Base-by-base conservation (phyloP, 1,140 invertebrate species). In the Matsumurasca onukii region DNA sequence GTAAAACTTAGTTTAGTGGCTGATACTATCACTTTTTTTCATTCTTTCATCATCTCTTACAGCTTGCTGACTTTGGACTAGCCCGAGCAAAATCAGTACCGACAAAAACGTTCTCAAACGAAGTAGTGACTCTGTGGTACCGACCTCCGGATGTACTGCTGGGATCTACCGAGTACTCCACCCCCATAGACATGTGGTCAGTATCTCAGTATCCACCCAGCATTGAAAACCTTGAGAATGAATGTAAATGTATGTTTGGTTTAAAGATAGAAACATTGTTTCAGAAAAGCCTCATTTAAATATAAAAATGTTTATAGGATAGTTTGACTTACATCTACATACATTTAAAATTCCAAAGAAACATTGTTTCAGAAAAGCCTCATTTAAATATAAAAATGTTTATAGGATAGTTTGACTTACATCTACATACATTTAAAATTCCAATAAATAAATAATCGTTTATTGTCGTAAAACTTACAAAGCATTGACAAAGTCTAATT, bases 61-160 rank as follows among this genome's bases (percentile, higher is more conserved):
- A 75, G 81, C 80, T 98, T 72, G 95, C 95, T 67, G 95, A 98
- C 82, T 98, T 98, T 80, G 95, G 88, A 69, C 81, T 98, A 75
- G 97, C 96, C 45, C 83, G 97, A 73, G 96, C 96, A 69, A 98
- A 98, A 82, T 96, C 94, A 51, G 95, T 98, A 68, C 97, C 97
- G 68, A 96, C 93, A 77, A 93, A 96, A 79, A 98, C 96, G 17
- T 98, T 97, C 82, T 97, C 94, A 9, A 93, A 97, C 79, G 95
- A 98, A 82, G 96, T 98, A 52, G 96, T 98, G 70, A 98, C 96
- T 52, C 79, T 93, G 57, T 94, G 92, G 91, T 93, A 94, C 77
- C 86, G 96, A 76, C 97, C 97, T 52, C 97, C 97, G 52, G 97
- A 99, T 82, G 96, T 99, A 13, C 86, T 99, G n/a, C 85, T 99